A percentile compares a stretch with the other conserved stretches of the same genome.
Evolutionary conservation across 2,113 vertebrate species (phyloP).

Genomic region (Lampris megalopsis): DNA sequence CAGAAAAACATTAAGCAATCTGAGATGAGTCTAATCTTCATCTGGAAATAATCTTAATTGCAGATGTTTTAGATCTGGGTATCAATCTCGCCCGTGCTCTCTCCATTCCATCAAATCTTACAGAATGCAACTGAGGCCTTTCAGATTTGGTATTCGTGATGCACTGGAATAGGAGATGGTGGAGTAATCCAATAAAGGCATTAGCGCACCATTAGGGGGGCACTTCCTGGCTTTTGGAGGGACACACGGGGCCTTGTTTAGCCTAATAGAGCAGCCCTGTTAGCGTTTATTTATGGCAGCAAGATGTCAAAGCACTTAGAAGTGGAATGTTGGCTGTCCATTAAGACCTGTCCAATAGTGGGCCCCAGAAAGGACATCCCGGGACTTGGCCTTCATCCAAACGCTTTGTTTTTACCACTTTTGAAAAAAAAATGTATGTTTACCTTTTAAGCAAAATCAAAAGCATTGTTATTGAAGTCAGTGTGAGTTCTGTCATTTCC

Average conservation of each 20-base stretch:
- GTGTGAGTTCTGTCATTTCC: not conserved
- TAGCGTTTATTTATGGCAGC: constrained; percentile 81
- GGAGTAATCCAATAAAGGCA: constrained; percentile 82
- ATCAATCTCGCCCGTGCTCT: constrained; percentile 54
- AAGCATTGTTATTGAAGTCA: not conserved
- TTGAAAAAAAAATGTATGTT: constrained; percentile 29
- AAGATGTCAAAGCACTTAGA: constrained; percentile 81
- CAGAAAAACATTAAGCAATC: constrained; percentile 53
- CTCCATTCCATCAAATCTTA: constrained; percentile 73
- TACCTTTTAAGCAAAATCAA: constrained; percentile 19
- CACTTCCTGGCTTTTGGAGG: constrained; percentile 76
- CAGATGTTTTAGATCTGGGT: constrained; percentile 41
- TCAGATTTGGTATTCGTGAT: constrained; percentile 58
- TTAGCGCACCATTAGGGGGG: constrained; percentile 81
- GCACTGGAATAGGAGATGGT: constrained; percentile 78
- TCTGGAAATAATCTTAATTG: constrained; percentile 65
- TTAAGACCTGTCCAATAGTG: constrained; percentile 69
- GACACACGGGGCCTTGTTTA: constrained; percentile 74
- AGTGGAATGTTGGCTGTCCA: constrained; percentile 70
- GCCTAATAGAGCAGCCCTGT: constrained; percentile 74
- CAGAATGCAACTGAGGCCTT: constrained; percentile 45
- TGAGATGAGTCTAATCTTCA: constrained; percentile 50
- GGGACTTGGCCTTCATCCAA: constrained; percentile 49
- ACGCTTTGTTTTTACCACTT: constrained; percentile 9
- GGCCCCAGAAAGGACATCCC: constrained; percentile 40